Evolutionary conservation across 2,888 invertebrate genomes (phyloP).

Genomic region (Lepidocyrtinus sp.): DNA sequence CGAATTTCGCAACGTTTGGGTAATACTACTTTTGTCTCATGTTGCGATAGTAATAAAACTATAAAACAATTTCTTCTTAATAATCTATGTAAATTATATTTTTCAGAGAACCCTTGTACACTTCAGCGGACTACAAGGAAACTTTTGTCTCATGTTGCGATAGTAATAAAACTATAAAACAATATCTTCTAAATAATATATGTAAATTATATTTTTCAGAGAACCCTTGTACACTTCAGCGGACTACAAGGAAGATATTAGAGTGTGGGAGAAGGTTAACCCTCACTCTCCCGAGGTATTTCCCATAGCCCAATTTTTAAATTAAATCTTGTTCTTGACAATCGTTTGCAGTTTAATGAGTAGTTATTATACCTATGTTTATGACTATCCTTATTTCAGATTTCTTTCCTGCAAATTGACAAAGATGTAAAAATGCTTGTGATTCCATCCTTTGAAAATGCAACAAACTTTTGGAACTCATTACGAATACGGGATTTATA

Average conservation of each 20-base stretch:
- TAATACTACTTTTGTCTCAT: constrained; percentile 7
- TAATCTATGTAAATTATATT: neutral
- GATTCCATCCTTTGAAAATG: constrained; percentile 57
- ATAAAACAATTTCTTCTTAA: neutral
- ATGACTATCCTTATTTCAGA: too few species aligned
- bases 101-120: constrained; percentile 54
- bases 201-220: constrained; percentile 23
- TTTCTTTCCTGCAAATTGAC: constrained; percentile 57
- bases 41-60: too few species aligned
- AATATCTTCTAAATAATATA: neutral
- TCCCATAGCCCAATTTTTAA: neutral
- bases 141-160: neutral
- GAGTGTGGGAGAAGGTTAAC: constrained; percentile 48
- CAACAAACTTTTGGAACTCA: constrained; percentile 59
- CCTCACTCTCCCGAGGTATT: too few species aligned
- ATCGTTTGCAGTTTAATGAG: too few species aligned
- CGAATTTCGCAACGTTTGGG: constrained; percentile 57
- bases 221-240: constrained; percentile 56
- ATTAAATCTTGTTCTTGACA: too few species aligned
- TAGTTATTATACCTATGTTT: too few species aligned
- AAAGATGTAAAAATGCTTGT: constrained; percentile 60
- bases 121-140: constrained; percentile 46
- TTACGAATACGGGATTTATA: constrained; percentile 51
- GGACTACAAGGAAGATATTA: constrained; percentile 47
- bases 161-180: too few species aligned